Percentiles rank a stretch among this genome's conserved stretches.
phyloP scores from a whole-genome alignment of 2,797 vertebrate genomes.

The Hybognathus amarus region DNA sequence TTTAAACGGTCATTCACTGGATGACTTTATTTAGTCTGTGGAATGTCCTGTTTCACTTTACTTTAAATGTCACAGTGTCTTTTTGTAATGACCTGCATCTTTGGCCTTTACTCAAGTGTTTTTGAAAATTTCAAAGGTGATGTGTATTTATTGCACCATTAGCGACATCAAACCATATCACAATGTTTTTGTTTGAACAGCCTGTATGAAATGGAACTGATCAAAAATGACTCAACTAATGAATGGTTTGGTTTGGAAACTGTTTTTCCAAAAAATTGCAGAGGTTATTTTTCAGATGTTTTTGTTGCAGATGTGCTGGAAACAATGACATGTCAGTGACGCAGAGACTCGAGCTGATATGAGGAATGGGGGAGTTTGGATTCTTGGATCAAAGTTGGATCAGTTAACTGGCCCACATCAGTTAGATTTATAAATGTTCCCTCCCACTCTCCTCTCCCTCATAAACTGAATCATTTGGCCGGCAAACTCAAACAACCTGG shows the following conservation, averaged over 20 bases:
- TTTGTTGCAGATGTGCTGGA: slow-evolving; percentile 2
- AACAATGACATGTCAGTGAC: neutral
- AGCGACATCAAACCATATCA: neutral
- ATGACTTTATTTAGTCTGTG: neutral
- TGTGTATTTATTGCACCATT: neutral
- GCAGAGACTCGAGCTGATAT: neutral
- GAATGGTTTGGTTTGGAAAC: neutral
- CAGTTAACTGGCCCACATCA: slow-evolving; percentile 18
- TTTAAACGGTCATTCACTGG: neutral
- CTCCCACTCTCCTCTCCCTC: slow-evolving; percentile 12
- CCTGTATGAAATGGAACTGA: neutral
- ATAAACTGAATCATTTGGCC: slow-evolving; percentile 23
- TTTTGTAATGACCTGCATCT: neutral
- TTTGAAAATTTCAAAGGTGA: neutral
- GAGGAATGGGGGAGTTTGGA: slow-evolving; percentile 9
- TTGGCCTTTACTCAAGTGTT: neutral
- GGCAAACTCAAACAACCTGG: slow-evolving; percentile 8
- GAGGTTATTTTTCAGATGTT: neutral
- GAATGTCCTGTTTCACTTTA: neutral
- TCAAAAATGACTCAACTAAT: neutral
- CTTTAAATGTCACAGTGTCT: neutral
- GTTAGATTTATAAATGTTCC: slow-evolving; percentile 30
- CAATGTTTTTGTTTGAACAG: neutral
- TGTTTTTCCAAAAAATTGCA: neutral
- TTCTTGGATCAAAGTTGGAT: slow-evolving; percentile 18